These are phyloP conservation scores for Glossophaga mutica DNA, from an alignment of 2,797 vertebrate genomes.

Conservation along the genomic window DNA sequence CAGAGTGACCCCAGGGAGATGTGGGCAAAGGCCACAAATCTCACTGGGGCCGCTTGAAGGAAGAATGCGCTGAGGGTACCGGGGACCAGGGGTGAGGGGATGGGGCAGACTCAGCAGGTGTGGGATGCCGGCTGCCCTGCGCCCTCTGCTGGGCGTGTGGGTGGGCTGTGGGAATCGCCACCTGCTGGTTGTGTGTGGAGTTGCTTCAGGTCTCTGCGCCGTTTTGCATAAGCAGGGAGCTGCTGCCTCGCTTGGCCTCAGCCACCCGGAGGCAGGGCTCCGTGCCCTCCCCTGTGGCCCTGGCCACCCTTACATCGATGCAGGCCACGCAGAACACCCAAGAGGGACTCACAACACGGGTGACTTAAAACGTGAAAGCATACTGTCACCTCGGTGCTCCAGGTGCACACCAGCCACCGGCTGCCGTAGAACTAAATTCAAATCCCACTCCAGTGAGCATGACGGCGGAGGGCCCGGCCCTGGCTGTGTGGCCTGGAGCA, in stretches of 20 bases:
- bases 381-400: not conserved
- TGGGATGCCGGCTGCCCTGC: accelerated
- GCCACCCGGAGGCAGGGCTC: not conserved
- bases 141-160: accelerated
- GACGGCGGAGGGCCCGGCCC: not conserved
- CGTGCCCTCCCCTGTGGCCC: not conserved
- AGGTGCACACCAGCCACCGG: accelerated
- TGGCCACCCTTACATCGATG: not conserved
- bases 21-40: not conserved
- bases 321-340: not conserved
- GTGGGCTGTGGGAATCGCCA: not conserved
- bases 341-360: not conserved
- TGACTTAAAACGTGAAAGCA: not conserved
- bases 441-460: not conserved
- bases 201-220: not conserved
- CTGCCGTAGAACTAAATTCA: not conserved
- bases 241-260: not conserved
- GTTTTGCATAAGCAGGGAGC: not conserved
- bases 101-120: not conserved
- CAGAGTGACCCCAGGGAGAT: accelerated
- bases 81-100: accelerated
- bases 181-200: accelerated
- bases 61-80: not conserved
- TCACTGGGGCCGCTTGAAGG: not conserved
- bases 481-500: not conserved